Base-by-base conservation (phyloP, 2,113 vertebrate genomes). In the Chamaea fasciata region DNA sequence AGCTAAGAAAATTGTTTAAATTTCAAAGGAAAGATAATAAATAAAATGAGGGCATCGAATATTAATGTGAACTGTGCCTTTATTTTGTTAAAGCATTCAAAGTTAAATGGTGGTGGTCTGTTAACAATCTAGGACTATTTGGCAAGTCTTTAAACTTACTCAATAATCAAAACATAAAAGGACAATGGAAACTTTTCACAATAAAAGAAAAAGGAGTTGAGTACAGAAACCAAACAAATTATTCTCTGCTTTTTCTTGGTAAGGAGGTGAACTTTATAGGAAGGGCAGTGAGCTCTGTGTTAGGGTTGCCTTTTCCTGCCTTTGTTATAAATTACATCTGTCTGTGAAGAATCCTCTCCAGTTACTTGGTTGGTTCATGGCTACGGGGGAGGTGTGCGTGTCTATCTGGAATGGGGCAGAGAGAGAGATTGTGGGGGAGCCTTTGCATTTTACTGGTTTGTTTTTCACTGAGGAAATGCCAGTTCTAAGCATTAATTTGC, bases 161-260 rank as follows among this genome's bases (percentile, higher is more conserved):
- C 84, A 91, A 85, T 96, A 96, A 96, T 95, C 94, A 97, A 96
- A 97, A 96, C 95, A 96, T 95, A 93, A 96, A 96, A 97, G 96
- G 91, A 97, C 96, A 97, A 96, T 97, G 96, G 97, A 96, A 97
- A 97, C 86, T 88, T 97, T 95, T 95, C 86, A 92, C 91, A 95
- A 96, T 96, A 92, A 84, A 94, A 94, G 82, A 94, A 97, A 85
- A 93, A 90, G 78, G 87, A 95, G 89, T 89, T 83, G 92, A 93
- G 79, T 89, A 95, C 84, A 96, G 89, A 96, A 89, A 94, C 80
- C 84, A 88, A 95, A 93, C 93, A 94, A 90, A 91, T 88, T 96
- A 92, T 91, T 81, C 87, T 83, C 70, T 94, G 76, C 73, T 94
- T 95, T 97, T 91, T 95, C 86, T 96, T 91, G 74, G 83, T 96